Conservation (phyloP, 2,113 vertebrate species). For the Phrynocephalus versicolor region DNA sequence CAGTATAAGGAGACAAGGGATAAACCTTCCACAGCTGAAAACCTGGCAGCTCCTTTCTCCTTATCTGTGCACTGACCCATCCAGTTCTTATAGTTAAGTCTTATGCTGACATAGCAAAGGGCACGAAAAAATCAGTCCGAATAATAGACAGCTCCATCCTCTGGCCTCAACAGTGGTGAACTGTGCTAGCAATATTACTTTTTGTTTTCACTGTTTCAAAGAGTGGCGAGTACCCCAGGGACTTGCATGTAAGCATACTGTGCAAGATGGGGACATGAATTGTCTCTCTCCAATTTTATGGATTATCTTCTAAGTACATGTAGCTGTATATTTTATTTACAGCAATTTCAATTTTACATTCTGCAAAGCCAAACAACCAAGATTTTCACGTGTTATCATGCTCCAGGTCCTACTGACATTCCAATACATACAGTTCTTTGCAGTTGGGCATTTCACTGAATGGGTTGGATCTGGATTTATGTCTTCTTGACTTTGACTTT, state of each 20-base stretch:
- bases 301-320: no score
- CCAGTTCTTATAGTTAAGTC: neutral
- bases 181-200: neutral
- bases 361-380: no score
- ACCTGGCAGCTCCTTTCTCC: neutral
- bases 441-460: no score
- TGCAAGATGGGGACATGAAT: neutral
- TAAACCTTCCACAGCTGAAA: neutral
- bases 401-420: no score
- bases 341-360: neutral
- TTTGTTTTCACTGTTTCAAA: neutral
- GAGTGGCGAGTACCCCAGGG: neutral
- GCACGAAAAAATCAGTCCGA: fast-evolving
- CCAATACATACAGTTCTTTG: no score
- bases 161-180: neutral
- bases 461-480: no score
- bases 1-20: neutral
- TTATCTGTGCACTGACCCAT: neutral
- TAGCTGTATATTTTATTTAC: no score
- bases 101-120: neutral
- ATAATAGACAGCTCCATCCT: neutral
- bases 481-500: no score
- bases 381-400: no score
- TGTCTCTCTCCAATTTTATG: no score
- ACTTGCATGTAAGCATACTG: no score